These are phyloP conservation scores for Zosterops borbonicus DNA, from an alignment of 2,113 vertebrate genomes.

Conservation along the genomic window DNA sequence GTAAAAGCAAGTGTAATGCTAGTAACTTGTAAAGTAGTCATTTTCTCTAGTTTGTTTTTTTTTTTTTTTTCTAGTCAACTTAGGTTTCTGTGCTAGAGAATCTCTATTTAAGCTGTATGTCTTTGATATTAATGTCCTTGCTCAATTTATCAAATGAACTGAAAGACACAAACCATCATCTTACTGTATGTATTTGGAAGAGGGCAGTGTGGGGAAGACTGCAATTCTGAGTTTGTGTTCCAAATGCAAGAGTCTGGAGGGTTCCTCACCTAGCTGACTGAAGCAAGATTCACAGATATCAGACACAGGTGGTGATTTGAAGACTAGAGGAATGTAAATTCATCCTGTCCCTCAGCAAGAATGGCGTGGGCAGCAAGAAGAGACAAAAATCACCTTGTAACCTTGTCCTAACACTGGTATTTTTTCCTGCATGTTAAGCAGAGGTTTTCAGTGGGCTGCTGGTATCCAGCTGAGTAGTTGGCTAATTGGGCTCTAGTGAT, in stretches of 20 bases:
- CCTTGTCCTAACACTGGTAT: background rate
- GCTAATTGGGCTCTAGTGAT: background rate
- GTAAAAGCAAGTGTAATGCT: background rate
- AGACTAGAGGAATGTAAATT: background rate
- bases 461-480: background rate
- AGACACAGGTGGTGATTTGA: background rate
- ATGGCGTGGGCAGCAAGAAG: background rate
- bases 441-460: background rate
- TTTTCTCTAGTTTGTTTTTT: background rate
- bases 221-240: background rate
- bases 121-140: background rate
- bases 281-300: background rate
- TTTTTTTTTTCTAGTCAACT: background rate
- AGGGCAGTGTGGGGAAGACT: background rate
- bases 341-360: background rate
- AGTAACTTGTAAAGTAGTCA: background rate
- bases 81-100: background rate
- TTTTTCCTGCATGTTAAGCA: background rate
- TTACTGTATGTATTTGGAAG: background rate
- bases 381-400: background rate
- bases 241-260: background rate
- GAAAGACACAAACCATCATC: background rate
- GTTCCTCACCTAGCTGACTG: background rate
- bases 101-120: background rate
- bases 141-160: background rate